A percentile compares a stretch with the other conserved stretches of the same genome.
phyloP scores from a whole-genome alignment of 1,140 invertebrate genomes.

The Drosophila nebulosa region DNA sequence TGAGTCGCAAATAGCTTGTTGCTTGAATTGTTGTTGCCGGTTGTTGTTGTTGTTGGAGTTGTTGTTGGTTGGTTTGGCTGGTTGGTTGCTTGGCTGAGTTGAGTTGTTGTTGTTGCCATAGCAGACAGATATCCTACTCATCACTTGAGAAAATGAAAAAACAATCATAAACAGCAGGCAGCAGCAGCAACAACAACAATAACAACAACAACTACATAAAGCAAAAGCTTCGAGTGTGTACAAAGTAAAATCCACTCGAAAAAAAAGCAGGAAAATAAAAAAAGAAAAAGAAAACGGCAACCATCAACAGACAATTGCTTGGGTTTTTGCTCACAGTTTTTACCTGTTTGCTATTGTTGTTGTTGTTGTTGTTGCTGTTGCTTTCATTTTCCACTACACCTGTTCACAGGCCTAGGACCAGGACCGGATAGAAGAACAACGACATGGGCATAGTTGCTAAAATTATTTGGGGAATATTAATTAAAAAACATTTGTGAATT shows the following conservation, averaged over 20 bases:
- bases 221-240: conserved; percentile 59
- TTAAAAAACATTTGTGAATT: too few species aligned
- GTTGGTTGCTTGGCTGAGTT: conserved; percentile 10
- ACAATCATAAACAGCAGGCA: conserved; percentile 75
- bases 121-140: conserved; percentile 77
- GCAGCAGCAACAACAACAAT: conserved; percentile 24
- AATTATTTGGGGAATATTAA: not conserved
- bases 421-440: conserved; percentile 26
- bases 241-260: conserved; percentile 71
- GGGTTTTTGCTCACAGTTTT: conserved; percentile 24
- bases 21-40: conserved; percentile 28
- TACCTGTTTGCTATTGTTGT: conserved; percentile 54
- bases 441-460: conserved; percentile 9
- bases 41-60: conserved; percentile 24
- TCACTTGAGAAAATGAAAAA: conserved; percentile 79
- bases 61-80: conserved; percentile 11
- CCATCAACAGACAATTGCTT: conserved; percentile 38
- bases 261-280: conserved; percentile 24
- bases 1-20: conserved; percentile 79
- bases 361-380: conserved; percentile 45
- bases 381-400: conserved; percentile 69
- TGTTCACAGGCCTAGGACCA: conserved; percentile 35
- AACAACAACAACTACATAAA: conserved; percentile 26
- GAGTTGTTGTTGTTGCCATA: conserved; percentile 30
- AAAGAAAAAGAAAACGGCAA: conserved; percentile 42